Conservation (phyloP, 1,140 invertebrate species). For the Cylas formicarius region DNA sequence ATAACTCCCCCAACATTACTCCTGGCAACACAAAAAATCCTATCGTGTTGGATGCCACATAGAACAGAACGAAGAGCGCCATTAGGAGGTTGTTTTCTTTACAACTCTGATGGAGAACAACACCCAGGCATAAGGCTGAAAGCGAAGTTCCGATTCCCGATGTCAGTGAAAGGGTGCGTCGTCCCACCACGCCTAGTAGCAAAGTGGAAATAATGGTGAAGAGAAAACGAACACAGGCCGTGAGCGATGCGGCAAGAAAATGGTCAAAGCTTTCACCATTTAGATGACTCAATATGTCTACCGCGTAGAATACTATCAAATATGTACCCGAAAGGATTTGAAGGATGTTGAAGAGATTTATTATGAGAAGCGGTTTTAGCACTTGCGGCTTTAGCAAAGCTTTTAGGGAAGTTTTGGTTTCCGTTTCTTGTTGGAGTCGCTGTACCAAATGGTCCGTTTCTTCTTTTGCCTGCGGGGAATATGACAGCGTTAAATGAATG, state of each 20-base stretch:
- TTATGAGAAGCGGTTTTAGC: conserved; percentile 61
- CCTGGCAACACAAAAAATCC: conserved; percentile 64
- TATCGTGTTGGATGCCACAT: conserved; percentile 61
- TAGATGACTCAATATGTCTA: conserved; percentile 52
- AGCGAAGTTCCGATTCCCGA: conserved; percentile 58
- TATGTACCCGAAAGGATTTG: conserved; percentile 67
- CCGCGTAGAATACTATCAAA: conserved; percentile 66
- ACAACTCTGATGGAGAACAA: conserved; percentile 43
- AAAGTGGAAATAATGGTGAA: conserved; percentile 57
- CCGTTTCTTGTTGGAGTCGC: conserved; percentile 46
- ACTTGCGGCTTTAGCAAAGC: conserved; percentile 49
- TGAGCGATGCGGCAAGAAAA: conserved; percentile 56
- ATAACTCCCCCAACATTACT: conserved; percentile 62
- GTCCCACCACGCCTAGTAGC: conserved; percentile 53
- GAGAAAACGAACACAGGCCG: conserved; percentile 53
- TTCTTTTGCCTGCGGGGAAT: conserved; percentile 48
- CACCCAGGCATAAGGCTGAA: conserved; percentile 52
- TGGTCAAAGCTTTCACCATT: conserved; percentile 36
- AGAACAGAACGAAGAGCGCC: conserved; percentile 50
- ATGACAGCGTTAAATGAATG: too few species aligned
- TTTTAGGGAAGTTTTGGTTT: conserved; percentile 41
- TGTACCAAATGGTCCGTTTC: conserved; percentile 50
- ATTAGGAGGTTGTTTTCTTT: conserved; percentile 42
- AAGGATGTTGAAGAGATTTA: conserved; percentile 61
- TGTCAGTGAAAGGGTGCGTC: conserved; percentile 54